A percentile compares a stretch with the other conserved stretches of the same genome.
Evolutionary conservation across 2,113 vertebrate genomes (phyloP).

Genomic region (Ancistrus triradiatus): DNA sequence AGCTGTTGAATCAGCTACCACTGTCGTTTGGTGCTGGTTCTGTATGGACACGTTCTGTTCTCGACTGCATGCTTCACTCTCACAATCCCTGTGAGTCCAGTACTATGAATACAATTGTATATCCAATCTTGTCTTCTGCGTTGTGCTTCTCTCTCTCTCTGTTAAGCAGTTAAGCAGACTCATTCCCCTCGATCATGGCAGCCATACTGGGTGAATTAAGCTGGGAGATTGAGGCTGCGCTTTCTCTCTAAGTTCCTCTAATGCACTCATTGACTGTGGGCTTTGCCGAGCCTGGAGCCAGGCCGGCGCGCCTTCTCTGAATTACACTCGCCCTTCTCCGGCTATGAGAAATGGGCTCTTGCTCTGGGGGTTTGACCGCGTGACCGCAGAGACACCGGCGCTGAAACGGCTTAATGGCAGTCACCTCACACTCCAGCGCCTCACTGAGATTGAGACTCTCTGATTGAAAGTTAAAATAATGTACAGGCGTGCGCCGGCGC

Average conservation of each 20-base stretch:
- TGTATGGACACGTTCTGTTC: too few species aligned
- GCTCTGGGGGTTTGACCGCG: constrained; percentile 26
- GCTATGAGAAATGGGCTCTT: constrained; percentile 38
- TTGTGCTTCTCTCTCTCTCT: constrained; percentile 40
- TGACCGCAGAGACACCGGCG: constrained; percentile 9
- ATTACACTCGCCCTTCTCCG: constrained; percentile 52
- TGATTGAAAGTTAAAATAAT: constrained; percentile 52
- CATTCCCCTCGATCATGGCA: constrained; percentile 62
- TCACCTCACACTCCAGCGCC: constrained; percentile 23
- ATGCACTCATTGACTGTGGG: constrained; percentile 55
- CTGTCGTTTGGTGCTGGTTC: too few species aligned
- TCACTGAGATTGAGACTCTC: constrained; percentile 27
- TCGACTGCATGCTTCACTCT: too few species aligned
- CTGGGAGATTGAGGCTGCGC: constrained; percentile 65
- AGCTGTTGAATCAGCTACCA: too few species aligned
- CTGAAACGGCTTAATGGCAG: constrained; percentile 15
- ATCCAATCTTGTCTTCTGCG: constrained; percentile 14
- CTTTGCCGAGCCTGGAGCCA: constrained; percentile 50
- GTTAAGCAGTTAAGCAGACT: constrained; percentile 54
- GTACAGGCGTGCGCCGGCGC: constrained; percentile 6
- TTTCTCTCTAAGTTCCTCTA: constrained; percentile 44
- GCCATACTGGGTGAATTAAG: constrained; percentile 63
- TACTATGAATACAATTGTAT: too few species aligned
- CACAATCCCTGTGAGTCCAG: too few species aligned
- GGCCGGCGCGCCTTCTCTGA: constrained; percentile 56